phyloP scores from a whole-genome alignment of 1,140 invertebrate genomes.

The Ganaspis sp. region DNA sequence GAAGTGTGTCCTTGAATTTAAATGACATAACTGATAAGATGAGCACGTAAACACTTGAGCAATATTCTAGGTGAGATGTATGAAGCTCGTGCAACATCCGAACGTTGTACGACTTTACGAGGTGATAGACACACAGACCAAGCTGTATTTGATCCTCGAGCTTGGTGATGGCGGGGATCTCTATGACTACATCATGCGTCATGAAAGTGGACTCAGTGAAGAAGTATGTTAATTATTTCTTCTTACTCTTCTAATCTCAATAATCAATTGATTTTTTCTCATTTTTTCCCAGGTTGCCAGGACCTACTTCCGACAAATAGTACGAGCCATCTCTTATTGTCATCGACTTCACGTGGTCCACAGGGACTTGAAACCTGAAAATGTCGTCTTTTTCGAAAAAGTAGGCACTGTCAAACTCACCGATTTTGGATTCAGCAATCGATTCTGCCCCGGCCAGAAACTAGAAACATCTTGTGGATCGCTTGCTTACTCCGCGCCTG shows the following conservation, averaged over 20 bases:
- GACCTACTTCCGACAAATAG: slow-evolving; percentile 97
- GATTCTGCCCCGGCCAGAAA: slow-evolving; percentile 97
- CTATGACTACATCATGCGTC: slow-evolving; percentile 99
- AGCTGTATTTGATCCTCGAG: slow-evolving; percentile 97
- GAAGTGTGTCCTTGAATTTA: slow-evolving; percentile 16
- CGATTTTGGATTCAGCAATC: slow-evolving; percentile 99
- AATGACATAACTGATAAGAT: slow-evolving; percentile 21
- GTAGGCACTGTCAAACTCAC: slow-evolving; percentile 98
- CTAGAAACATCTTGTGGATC: slow-evolving; percentile 99
- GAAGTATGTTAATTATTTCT: slow-evolving; percentile 58
- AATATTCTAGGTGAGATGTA: slow-evolving; percentile 90
- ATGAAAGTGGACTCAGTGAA: slow-evolving; percentile 88
- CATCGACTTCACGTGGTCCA: slow-evolving; percentile 96
- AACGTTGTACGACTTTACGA: slow-evolving; percentile 99
- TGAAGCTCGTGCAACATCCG: slow-evolving; percentile 99
- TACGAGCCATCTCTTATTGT: slow-evolving; percentile 98
- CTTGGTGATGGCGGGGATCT: slow-evolving; percentile 99
- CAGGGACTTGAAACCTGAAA: slow-evolving; percentile 98
- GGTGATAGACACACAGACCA: slow-evolving; percentile 98
- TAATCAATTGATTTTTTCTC: slow-evolving; percentile 30
- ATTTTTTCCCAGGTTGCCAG: slow-evolving; percentile 82
- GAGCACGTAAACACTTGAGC: slow-evolving; percentile 24
- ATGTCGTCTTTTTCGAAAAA: slow-evolving; percentile 99
- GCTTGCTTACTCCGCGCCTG: slow-evolving; percentile 98
- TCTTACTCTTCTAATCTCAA: slow-evolving; percentile 23